Percentiles rank a stretch among this genome's conserved stretches.
Conservation (phyloP, 2,113 vertebrate genomes). For the Nibea coibor region DNA sequence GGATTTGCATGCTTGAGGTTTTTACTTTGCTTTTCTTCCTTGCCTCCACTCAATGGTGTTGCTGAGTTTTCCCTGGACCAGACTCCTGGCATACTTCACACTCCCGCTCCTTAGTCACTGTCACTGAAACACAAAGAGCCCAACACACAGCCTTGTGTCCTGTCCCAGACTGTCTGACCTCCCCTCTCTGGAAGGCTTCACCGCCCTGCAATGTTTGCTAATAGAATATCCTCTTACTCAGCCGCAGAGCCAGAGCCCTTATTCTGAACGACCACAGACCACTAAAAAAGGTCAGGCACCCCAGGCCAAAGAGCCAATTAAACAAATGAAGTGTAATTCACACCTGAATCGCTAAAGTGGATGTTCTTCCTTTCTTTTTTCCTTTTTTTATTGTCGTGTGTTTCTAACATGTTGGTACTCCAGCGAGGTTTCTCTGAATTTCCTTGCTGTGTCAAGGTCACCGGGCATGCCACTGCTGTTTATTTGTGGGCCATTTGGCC, state of each 20-base stretch:
- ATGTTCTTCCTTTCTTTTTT: not conserved
- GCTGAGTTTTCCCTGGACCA: constrained; percentile 76
- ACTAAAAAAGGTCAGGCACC: constrained; percentile 54
- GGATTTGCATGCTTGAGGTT: constrained; percentile 80
- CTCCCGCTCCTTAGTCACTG: constrained; percentile 79
- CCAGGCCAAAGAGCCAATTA: constrained; percentile 47
- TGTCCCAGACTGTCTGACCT: constrained; percentile 76
- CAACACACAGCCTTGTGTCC: constrained; percentile 68
- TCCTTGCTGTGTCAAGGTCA: constrained; percentile 40
- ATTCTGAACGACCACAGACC: constrained; percentile 60
- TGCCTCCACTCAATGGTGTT: constrained; percentile 71
- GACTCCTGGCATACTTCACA: constrained; percentile 74
- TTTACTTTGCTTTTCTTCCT: constrained; percentile 79
- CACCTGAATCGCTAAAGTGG: constrained; percentile 53
- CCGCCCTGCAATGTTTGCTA: constrained; percentile 64
- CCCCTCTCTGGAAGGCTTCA: constrained; percentile 58
- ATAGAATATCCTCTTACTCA: constrained; percentile 68
- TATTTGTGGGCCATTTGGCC: constrained; percentile 49
- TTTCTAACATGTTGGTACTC: constrained; percentile 19
- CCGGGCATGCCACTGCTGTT: constrained; percentile 33
- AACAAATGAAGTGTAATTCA: constrained; percentile 66
- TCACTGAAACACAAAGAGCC: constrained; percentile 76
- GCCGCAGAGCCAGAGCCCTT: constrained; percentile 45
- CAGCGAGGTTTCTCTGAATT: not conserved
- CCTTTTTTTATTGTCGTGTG: not conserved